Evolutionary conservation across 2,888 invertebrate species (phyloP).

Genomic region (Pteria penguin): DNA sequence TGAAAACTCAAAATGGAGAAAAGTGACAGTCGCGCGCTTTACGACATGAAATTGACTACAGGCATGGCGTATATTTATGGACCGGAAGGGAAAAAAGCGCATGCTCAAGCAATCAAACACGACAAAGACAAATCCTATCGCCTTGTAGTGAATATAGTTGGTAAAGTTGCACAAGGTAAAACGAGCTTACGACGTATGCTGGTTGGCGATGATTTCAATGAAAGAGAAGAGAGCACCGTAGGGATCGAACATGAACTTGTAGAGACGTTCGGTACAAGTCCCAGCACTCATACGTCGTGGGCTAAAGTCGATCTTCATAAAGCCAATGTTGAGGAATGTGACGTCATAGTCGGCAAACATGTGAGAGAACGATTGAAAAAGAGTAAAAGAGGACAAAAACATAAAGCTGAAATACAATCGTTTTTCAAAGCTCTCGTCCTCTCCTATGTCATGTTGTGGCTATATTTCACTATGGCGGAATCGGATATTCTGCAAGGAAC

Average conservation of each 20-base stretch:
- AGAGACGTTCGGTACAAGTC: slow-evolving; percentile 48
- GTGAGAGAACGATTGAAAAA: slow-evolving; percentile 45
- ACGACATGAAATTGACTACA: slow-evolving; percentile 54
- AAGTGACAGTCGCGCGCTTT: slow-evolving; percentile 47
- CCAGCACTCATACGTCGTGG: slow-evolving; percentile 37
- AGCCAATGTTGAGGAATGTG: slow-evolving; percentile 53
- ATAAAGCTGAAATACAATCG: slow-evolving; percentile 38
- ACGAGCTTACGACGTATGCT: slow-evolving; percentile 54
- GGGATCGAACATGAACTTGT: slow-evolving; percentile 60
- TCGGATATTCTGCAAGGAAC: neutral
- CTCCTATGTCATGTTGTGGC: slow-evolving; percentile 40
- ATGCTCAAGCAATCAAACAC: slow-evolving; percentile 47
- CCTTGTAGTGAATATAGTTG: slow-evolving; percentile 57
- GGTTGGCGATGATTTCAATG: slow-evolving; percentile 52
- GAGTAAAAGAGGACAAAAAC: slow-evolving; percentile 16
- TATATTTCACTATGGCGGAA: slow-evolving; percentile 41
- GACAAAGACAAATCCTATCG: slow-evolving; percentile 52
- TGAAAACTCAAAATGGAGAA: slow-evolving; percentile 39
- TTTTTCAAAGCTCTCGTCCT: slow-evolving; percentile 50
- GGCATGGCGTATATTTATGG: slow-evolving; percentile 59
- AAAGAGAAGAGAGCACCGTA: slow-evolving; percentile 53
- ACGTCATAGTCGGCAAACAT: slow-evolving; percentile 52
- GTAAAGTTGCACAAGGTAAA: slow-evolving; percentile 57
- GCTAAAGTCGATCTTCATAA: slow-evolving; percentile 36
- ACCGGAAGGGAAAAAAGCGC: slow-evolving; percentile 52